These are phyloP conservation scores for Spisula solida DNA, from an alignment of 2,888 invertebrate genomes.

Conservation along the genomic window DNA sequence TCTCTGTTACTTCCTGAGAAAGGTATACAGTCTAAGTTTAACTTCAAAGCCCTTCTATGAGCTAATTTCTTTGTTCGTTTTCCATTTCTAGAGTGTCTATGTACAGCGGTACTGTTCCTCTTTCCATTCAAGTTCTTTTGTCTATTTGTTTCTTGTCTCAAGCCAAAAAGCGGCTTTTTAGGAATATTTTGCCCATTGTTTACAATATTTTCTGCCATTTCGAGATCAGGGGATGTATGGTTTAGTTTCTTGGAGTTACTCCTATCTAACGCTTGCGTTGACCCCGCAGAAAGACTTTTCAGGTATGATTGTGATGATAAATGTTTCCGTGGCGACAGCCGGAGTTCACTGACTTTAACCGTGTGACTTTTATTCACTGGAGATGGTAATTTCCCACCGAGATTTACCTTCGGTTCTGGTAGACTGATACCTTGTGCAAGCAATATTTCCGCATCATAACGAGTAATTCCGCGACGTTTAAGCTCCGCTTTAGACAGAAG, in stretches of 20 bases:
- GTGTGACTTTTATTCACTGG: constrained; percentile 53
- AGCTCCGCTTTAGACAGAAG: constrained; percentile 84
- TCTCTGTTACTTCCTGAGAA: constrained; percentile 17
- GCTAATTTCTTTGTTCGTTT: constrained; percentile 48
- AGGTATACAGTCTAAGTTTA: constrained; percentile 57
- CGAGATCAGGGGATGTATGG: constrained; percentile 43
- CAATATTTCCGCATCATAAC: constrained; percentile 87
- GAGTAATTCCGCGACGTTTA: constrained; percentile 85
- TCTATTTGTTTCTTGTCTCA: neutral
- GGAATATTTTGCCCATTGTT: constrained; percentile 25
- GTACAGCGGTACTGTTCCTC: constrained; percentile 20
- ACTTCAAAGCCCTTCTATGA: constrained; percentile 46
- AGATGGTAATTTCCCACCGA: constrained; percentile 67
- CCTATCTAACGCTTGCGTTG: constrained; percentile 7
- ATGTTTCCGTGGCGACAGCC: constrained; percentile 67
- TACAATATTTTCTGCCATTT: constrained; percentile 44
- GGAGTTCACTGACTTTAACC: constrained; percentile 65
- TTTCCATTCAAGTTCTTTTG: constrained; percentile 3
- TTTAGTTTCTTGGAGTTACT: constrained; percentile 42
- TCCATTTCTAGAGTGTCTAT: constrained; percentile 49
- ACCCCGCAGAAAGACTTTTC: constrained; percentile 49
- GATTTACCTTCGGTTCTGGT: constrained; percentile 81
- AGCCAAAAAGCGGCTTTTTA: neutral
- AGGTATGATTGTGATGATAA: constrained; percentile 67
- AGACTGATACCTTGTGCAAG: constrained; percentile 84